Evolutionary conservation across 2,113 vertebrate species (phyloP).

Genomic region (Pterocles orientalis): DNA sequence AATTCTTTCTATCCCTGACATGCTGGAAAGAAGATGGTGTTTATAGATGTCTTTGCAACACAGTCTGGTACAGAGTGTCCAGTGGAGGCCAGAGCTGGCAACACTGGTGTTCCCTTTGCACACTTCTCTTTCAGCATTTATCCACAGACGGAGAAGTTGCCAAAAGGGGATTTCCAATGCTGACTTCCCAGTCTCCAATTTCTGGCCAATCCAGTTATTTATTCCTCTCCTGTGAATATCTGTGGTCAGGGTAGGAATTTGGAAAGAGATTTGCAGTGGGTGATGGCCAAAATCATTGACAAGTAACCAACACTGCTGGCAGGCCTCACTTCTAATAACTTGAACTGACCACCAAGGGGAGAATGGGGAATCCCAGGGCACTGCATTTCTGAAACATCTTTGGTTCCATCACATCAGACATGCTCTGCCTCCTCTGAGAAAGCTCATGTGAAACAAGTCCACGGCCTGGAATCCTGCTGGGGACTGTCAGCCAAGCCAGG

Average conservation of each 20-base stretch:
- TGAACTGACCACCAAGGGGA: background rate
- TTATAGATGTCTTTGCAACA: background rate
- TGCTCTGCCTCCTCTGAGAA: background rate
- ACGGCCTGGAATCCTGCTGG: background rate
- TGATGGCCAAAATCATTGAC: background rate
- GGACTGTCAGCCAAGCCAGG: background rate
- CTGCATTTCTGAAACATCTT: background rate
- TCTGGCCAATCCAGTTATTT: background rate
- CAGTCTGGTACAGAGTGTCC: background rate
- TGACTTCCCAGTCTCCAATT: background rate
- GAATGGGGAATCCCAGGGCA: background rate
- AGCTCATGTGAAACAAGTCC: background rate
- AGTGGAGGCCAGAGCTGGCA: slow-evolving; percentile 11
- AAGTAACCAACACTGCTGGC: background rate
- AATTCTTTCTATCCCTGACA: background rate
- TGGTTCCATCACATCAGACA: background rate
- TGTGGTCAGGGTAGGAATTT: slow-evolving; percentile 23
- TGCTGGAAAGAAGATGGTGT: background rate
- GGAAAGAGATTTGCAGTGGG: background rate
- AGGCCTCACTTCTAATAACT: background rate
- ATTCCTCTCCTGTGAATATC: slow-evolving; percentile 13
- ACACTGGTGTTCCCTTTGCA: background rate
- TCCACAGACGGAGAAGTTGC: background rate
- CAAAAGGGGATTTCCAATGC: slow-evolving; percentile 50
- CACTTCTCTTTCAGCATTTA: background rate